Conservation (phyloP, 2,888 invertebrate species). For the Leucoma salicis region DNA sequence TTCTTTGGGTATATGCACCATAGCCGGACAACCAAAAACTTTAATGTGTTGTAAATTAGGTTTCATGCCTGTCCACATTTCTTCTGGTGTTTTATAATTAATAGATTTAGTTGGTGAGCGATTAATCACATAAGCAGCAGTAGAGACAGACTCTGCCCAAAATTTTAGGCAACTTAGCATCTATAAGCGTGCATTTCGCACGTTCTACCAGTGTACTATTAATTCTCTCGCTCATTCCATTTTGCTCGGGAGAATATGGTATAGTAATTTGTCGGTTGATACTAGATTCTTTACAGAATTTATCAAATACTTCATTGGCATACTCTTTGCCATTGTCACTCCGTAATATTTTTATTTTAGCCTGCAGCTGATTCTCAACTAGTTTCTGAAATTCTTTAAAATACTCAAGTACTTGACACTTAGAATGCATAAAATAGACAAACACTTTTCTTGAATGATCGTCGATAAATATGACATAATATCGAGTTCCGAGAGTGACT, state of each 20-base stretch:
- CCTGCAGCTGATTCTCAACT: not conserved
- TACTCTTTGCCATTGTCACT: not conserved
- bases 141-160: not conserved
- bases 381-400: not conserved
- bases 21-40: slow-evolving; percentile 3
- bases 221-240: not conserved
- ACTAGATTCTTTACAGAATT: not conserved
- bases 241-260: not conserved
- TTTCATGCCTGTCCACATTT: slow-evolving; percentile 1
- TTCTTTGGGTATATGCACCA: slow-evolving; percentile 5
- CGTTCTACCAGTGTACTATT: not conserved
- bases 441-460: not conserved
- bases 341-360: not conserved
- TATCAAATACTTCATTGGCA: not conserved
- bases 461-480: not conserved
- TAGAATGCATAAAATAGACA: not conserved
- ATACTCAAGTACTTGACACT: not conserved
- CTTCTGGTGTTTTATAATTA: not conserved
- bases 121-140: too few species aligned
- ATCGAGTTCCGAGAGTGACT: not conserved
- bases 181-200: not conserved
- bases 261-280: not conserved
- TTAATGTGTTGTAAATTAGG: not conserved
- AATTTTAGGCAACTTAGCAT: not conserved
- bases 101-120: not conserved